Evolutionary conservation across 2,888 invertebrate genomes (phyloP), one percentile per base, ranked within the genome.

Genomic region (Drosophila neonasuta): DNA sequence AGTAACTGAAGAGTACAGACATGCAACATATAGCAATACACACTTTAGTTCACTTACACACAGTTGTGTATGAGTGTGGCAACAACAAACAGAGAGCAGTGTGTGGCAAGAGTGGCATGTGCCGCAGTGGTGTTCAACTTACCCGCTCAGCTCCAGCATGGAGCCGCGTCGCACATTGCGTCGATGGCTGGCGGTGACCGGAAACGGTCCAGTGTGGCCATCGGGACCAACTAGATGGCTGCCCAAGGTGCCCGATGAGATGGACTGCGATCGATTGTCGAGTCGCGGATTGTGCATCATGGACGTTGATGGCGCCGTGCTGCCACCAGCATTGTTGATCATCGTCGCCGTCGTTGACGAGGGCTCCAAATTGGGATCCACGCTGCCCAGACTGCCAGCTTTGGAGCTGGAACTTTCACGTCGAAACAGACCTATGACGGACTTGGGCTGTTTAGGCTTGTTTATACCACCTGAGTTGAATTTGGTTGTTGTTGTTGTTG

Each of bases 361-460:
- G 63, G 66, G 86, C 87, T 70, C 84, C 77, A 88, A 72, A 67
- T 88, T 79, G 44, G 90, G 87, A 88, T 94, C 94, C 11, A 93
- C 93, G 74, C 87, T 68, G 54, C 80, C 82, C 46, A 90, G 93
- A 80, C 94, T 94, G 57, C 94, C 93, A 56, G 82, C 88, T 70
- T 86, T 88, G 0, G 96, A 96, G 84, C 94, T 93, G 78, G 94
- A 93, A 90, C 96, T 96, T 90, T 96, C 96, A 88, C 96, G 94
- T 88, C 96, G 93, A 92, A 97, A 97, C 74, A 96, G 93, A 91
- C 96, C 96, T 93, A 96, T 96, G 91, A 97, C 96, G 91, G 96
- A 96, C 92, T 95, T 95, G 83, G 95, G 93, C 92, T 93, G 93
- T 92, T 96, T 95, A 91, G 96, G 95, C 92, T 96, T 95, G 91